Percentiles rank a stretch among this genome's conserved stretches.
Conservation (phyloP, 2,797 vertebrate species). For the Lophotriccus pileatus region DNA sequence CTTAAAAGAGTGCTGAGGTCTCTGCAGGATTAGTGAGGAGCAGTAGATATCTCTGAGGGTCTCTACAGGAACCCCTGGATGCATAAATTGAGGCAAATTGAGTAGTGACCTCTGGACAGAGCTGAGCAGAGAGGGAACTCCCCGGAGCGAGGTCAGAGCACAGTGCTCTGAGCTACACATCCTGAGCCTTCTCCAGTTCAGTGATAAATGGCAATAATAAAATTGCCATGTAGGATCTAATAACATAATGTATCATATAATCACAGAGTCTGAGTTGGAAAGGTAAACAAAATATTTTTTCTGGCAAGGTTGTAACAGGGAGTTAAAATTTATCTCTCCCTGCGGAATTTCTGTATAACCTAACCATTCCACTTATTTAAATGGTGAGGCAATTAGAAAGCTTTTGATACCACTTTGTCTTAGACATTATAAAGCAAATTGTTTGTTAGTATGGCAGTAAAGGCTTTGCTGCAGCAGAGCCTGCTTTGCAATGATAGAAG, state of each 20-base stretch:
- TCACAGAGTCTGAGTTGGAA: background rate
- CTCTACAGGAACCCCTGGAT: background rate
- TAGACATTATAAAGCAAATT: slow-evolving; percentile 15
- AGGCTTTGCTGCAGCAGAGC: slow-evolving; percentile 13
- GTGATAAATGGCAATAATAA: background rate
- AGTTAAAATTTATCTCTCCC: background rate
- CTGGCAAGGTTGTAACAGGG: background rate
- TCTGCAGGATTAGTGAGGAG: background rate
- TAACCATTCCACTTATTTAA: slow-evolving; percentile 1
- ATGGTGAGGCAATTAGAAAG: slow-evolving; percentile 24
- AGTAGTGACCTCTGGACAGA: background rate
- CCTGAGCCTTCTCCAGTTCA: background rate
- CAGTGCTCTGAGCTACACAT: rapidly evolving
- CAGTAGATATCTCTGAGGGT: background rate
- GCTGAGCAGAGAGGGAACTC: background rate
- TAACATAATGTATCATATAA: background rate
- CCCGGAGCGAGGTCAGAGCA: rapidly evolving
- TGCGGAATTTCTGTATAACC: background rate
- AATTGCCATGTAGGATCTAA: background rate
- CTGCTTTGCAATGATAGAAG: slow-evolving; percentile 49
- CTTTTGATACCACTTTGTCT: background rate
- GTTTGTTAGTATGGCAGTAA: background rate
- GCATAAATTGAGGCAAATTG: background rate
- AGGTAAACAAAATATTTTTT: background rate
- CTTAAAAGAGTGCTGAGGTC: background rate